phyloP scores from a whole-genome alignment of 2,888 invertebrate genomes.

The Idaea straminata region DNA sequence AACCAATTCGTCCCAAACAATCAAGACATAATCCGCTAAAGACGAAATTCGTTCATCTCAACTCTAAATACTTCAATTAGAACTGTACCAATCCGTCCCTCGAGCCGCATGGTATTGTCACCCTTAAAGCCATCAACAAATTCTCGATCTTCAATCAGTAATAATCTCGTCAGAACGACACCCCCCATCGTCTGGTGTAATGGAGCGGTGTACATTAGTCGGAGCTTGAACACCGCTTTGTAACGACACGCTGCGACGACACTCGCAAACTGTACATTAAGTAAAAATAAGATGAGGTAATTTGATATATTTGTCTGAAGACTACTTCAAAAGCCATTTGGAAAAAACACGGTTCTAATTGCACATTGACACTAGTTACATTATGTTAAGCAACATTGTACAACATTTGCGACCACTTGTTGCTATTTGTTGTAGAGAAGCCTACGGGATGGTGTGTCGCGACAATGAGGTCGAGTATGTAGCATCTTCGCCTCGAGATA shows the following conservation, averaged over 20 bases:
- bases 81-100: not conserved
- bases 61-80: not conserved
- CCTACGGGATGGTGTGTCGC: too few species aligned
- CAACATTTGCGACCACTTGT: too few species aligned
- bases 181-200: not conserved
- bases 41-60: not conserved
- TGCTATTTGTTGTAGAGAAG: too few species aligned
- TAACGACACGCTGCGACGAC: not conserved
- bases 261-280: not conserved
- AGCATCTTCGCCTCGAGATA: too few species aligned
- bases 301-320: not conserved
- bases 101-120: conserved; percentile 2
- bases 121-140: conserved; percentile 1
- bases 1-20: not conserved
- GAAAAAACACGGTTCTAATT: not conserved
- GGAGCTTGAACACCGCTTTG: not conserved
- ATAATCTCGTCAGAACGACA: not conserved
- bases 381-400: too few species aligned
- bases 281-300: not conserved
- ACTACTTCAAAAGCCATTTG: not conserved
- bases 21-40: not conserved
- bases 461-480: too few species aligned
- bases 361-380: not conserved
- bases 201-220: not conserved
- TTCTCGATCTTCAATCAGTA: not conserved